Base-by-base conservation (phyloP, 2,797 vertebrate genomes). In the Distichodus sexfasciatus region DNA sequence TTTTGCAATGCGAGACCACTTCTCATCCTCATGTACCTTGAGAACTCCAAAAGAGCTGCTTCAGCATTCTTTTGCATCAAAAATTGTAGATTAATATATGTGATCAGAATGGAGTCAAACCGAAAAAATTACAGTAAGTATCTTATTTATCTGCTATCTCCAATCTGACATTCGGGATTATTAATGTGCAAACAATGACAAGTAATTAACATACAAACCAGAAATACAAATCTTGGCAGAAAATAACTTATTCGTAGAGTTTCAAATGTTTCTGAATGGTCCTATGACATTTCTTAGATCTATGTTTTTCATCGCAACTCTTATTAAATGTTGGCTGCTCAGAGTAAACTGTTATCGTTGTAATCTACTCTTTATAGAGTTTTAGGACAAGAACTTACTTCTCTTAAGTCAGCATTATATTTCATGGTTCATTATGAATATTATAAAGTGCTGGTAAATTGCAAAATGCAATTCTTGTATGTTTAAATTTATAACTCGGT, bases 21-120 rank as follows among this genome's bases (percentile, higher is more conserved):
- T 97, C 96, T 97, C 90, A 91, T 96, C 95, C 94, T 95, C 90
- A 90, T 93, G 70, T 84, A 87, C 76, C n/a, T 88, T 90, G 79
- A 85, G 84, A 78, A 69, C 87, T 64, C 71, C 40, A 66, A n/a
- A 31, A 76, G 77, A 62, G 72, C 80, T 81, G 75, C 69, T 72
- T 54, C 59, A 66, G 73, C 67, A 47, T 14, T 11, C 1, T 69
- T 75, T 4, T 68, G n/a, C n/a, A n/a, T n/a, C 21, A 29, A 59
- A 8, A 74, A 66, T 57, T 75, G 50, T 8, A 61, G 21, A 79
- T 81, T 51, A 44, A 82, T 83, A 65, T 69, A 73, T 66, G 61
- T 19, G 29, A 44, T 76, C 48, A 70, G 55, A 73, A 55, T 31
- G 23, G 59, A 73, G 61, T 60, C 51, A 14, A 48, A 21, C 73